Evolutionary conservation across 2,888 invertebrate genomes (phyloP), one percentile per base, ranked within the genome.

Genomic region (Acrocyrtus sp.): DNA sequence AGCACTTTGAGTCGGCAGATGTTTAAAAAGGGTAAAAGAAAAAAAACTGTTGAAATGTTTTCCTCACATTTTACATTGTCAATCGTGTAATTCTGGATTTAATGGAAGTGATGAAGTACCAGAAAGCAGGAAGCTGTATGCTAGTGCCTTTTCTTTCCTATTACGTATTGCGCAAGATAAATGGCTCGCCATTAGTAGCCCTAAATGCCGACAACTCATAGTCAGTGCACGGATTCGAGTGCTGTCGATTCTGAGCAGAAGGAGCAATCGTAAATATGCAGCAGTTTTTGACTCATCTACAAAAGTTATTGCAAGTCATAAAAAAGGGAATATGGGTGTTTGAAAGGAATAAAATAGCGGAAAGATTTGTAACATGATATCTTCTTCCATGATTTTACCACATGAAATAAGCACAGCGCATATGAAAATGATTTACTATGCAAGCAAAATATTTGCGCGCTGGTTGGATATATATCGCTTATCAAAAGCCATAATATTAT

Each of bases 271-370:
- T n/a, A n/a, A n/a, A 39, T 12, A 39, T 19, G 47, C 6, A 45
- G 47, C n/a, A 45, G 47, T 45, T 17, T 5, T 45, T 17, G 47
- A 12, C 19, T 19, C n/a, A 45, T 48, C 26, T 47, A 45, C 45
- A 45, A 56, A 54, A 56, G 45, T 67, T 67, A 67, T 67, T 41
- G 58, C 67, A 43, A 21, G 51, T 43, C 41, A 45, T 67, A 67
- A 67, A 67, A 66, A 15, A 34, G 2, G 45, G 47, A 29, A n/a
- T 17, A n/a, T 6, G n/a, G 4, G 17, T n/a, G 4, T 68, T 68
- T 50, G 58, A 67, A 67, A 60, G 54, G 47, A 22, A 27, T 68
- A 61, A 61, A 67, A 22, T 22, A 34, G 61, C 61, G 47, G 69
- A 69, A 61, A 61, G 61, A 61, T 61, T 69, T 69, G 69, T 69